Evolutionary conservation across 2,797 vertebrate species (phyloP), one percentile per base, ranked within the genome.

Genomic region (Alfaro cultratus): DNA sequence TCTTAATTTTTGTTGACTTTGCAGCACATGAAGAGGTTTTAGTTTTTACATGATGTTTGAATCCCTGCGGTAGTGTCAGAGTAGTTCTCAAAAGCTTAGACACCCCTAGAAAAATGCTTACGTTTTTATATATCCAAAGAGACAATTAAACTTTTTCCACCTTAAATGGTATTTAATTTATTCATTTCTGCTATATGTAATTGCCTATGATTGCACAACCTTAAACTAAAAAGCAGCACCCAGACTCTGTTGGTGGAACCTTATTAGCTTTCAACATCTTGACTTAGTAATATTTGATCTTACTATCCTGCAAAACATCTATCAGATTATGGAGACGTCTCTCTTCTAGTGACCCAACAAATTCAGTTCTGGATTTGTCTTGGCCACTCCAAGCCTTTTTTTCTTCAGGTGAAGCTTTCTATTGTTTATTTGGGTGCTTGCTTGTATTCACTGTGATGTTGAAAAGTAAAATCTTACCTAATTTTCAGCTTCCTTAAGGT

Each of bases 1-100:
- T 57, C 76, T 39, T 80, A 13, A 47, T 74, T 73, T 75, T 51
- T 81, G 41, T 74, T 74, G 68, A 84, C 82, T 57, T 11, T 86
- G 60, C 41, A 47, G 76, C 83, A 79, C 81, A 55, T 77, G 31
- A 1, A 73, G 43, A 77, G 34, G 72, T 73, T 71, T 57, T 41
- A 57, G 36, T 34, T 57, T 75, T 55, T 9, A 9, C 31, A 57
- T 26, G 64, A 75, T 70, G 12, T 60, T 73, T 26, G 5, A 72
- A 74, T 26, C 34, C 62, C 15, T 34, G 23, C 73, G 0, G 12
- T 12, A 70, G 64, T 1, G 77, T 74, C 29, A 45, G 39, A 41
- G 5, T 71, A 4, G n/a, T 5, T 45, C 15, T 71, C 3, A 46
- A 71, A 29, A 1, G 41, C 46, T 45, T 71, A 45, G 41, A 29